phyloP scores from a whole-genome alignment of 2,888 invertebrate species.

The Labia minor region DNA sequence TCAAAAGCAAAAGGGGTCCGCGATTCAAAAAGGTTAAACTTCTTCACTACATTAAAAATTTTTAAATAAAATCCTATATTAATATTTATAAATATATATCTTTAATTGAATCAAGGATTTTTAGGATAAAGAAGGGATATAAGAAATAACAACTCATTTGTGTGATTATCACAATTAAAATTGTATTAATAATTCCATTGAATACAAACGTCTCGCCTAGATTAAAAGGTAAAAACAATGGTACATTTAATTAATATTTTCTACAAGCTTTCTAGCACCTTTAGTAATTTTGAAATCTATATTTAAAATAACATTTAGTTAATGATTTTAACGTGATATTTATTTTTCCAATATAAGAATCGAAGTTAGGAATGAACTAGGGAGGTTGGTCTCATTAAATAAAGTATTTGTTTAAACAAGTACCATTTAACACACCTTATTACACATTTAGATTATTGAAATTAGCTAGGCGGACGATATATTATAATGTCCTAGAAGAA shows the following conservation, averaged over 20 bases:
- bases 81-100: no score
- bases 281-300: no score
- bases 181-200: not conserved
- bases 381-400: not conserved
- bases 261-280: not conserved
- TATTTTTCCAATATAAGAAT: not conserved
- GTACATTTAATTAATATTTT: not conserved
- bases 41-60: no score
- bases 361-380: not conserved
- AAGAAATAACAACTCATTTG: no score
- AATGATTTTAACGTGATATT: not conserved
- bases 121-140: no score
- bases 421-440: not conserved
- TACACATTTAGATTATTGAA: not conserved
- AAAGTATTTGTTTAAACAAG: not conserved
- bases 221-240: not conserved
- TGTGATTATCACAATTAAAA: not conserved
- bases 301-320: not conserved
- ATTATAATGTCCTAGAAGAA: not conserved
- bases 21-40: no score
- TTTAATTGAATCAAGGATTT: no score
- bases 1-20: no score
- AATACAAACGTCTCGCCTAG: slow-evolving; percentile 7
- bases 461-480: not conserved
- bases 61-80: no score